These are phyloP conservation scores for Rhagonycha fulva DNA, from an alignment of 2,888 invertebrate species.

Conservation along the genomic window DNA sequence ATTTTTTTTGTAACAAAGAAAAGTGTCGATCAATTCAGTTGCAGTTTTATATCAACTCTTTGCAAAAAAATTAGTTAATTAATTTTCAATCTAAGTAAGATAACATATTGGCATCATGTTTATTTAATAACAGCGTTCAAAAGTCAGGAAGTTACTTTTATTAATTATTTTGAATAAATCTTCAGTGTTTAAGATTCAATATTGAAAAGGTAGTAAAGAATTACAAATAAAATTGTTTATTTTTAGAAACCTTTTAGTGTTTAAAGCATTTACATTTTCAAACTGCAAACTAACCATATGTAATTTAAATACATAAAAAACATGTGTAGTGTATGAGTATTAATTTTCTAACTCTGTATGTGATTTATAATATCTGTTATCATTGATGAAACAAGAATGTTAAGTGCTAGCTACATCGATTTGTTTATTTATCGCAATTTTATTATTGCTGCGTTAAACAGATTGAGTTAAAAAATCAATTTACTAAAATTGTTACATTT, in stretches of 20 bases:
- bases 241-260: constrained; percentile 39
- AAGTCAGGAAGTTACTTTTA: neutral
- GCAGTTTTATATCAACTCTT: neutral
- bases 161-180: neutral
- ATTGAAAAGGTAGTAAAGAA: neutral
- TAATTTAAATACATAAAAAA: neutral
- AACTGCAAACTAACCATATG: neutral
- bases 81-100: neutral
- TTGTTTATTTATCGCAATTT: constrained; percentile 15
- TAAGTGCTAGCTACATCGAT: constrained; percentile 24
- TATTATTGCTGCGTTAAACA: neutral
- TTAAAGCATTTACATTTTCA: constrained; percentile 19
- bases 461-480: neutral
- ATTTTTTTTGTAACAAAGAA: neutral
- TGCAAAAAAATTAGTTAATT: neutral
- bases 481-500: neutral
- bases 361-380: constrained; percentile 21
- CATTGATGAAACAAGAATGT: constrained; percentile 25
- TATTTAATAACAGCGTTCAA: neutral
- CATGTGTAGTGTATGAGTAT: neutral
- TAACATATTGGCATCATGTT: neutral
- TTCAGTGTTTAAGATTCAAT: neutral
- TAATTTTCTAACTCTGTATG: constrained; percentile 4
- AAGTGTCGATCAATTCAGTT: neutral
- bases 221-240: constrained; percentile 29